phyloP scores from a whole-genome alignment of 1,140 invertebrate genomes.

The Caenorhabditis inopinata region DNA sequence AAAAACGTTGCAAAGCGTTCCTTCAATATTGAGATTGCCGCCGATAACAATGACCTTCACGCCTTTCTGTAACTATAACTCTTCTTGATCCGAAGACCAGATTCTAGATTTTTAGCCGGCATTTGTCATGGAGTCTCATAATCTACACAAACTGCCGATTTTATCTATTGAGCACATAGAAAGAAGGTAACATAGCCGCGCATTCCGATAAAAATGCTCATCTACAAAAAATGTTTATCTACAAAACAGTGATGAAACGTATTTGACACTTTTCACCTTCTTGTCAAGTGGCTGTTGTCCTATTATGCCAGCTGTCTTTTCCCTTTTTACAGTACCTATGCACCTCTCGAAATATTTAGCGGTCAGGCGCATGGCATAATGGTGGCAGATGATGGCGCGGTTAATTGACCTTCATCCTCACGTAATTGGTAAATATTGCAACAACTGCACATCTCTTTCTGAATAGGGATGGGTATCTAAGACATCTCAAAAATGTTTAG shows the following conservation, averaged over 20 bases:
- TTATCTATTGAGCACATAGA: background rate
- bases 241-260: background rate
- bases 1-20: background rate
- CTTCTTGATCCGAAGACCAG: no score
- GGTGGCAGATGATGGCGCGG: constrained; percentile 25
- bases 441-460: background rate
- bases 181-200: no score
- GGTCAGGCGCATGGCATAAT: background rate
- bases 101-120: background rate
- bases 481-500: background rate
- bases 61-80: background rate
- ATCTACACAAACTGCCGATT: background rate
- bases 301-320: constrained; percentile 24
- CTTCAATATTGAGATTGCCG: background rate
- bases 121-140: background rate
- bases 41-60: constrained; percentile 16
- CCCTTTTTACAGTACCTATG: background rate
- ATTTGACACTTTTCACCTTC: constrained; percentile 1
- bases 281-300: constrained; percentile 6
- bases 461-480: background rate
- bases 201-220: background rate
- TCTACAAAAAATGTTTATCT: background rate
- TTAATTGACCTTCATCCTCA: constrained; percentile 33
- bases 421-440: constrained; percentile 30
- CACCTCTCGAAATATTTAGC: background rate